A percentile compares a stretch with the other conserved stretches of the same genome.
Evolutionary conservation across 2,888 invertebrate species (phyloP).

Genomic region (Dryocosmus kuriphilus): DNA sequence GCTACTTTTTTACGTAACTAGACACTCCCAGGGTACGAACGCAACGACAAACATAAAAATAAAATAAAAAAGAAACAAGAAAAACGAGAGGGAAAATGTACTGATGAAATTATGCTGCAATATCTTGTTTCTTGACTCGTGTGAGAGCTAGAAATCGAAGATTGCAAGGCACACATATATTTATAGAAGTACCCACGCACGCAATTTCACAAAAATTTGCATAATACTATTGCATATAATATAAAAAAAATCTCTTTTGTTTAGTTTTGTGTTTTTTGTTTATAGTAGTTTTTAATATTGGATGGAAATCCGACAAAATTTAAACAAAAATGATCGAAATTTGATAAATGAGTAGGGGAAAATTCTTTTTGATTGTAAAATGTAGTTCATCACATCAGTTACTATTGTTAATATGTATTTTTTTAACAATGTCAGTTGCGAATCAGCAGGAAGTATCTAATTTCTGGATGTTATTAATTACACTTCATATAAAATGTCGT

Average conservation of each 20-base stretch:
- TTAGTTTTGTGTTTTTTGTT: neutral
- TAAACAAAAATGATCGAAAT: neutral
- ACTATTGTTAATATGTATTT: too few relatives aligned
- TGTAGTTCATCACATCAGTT: neutral
- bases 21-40: neutral
- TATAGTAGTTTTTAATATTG: too few relatives aligned
- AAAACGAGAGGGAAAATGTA: neutral
- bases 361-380: too few relatives aligned
- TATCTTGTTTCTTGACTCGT: neutral
- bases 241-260: neutral
- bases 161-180: neutral
- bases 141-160: neutral
- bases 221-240: neutral
- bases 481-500: neutral
- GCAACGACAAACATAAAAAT: neutral
- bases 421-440: neutral
- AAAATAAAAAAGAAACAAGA: neutral
- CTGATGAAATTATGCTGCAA: neutral
- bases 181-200: neutral
- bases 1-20: slow-evolving; percentile 4
- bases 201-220: neutral
- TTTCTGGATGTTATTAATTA: slow-evolving; percentile 26
- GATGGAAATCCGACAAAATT: neutral
- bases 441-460: slow-evolving; percentile 23
- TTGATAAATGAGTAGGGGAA: too few relatives aligned